Evolutionary conservation across 2,797 vertebrate genomes (phyloP).

Genomic region (Zalophus californianus): DNA sequence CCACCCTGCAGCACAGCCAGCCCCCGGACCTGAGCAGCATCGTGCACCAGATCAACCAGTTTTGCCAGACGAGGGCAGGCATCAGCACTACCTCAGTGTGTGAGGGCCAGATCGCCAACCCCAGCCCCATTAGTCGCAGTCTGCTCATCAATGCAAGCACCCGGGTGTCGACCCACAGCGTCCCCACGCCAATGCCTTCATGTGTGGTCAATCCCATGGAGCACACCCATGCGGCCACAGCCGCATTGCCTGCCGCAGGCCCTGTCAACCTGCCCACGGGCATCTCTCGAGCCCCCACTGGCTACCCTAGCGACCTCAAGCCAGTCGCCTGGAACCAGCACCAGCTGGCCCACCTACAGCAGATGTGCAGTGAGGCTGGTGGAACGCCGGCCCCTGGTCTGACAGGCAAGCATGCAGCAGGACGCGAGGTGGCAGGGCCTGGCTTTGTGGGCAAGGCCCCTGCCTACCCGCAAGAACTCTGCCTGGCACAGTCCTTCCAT

Average conservation of each 20-base stretch:
- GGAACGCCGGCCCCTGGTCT: slow-evolving; percentile 89
- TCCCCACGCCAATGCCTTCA: slow-evolving; percentile 91
- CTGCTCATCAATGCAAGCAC: slow-evolving; percentile 99
- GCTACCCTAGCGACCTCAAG: slow-evolving; percentile 94
- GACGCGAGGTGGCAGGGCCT: slow-evolving; percentile 90
- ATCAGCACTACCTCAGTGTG: slow-evolving; percentile 97
- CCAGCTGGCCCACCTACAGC: slow-evolving; percentile 95
- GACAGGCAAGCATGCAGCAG: slow-evolving; percentile 92
- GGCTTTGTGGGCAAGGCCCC: slow-evolving; percentile 94
- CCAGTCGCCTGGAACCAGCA: slow-evolving; percentile 97
- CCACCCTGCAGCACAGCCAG: slow-evolving; percentile 95
- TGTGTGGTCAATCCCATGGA: slow-evolving; percentile 93
- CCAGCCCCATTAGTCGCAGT: slow-evolving; percentile 99
- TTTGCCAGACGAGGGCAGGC: slow-evolving; percentile 98
- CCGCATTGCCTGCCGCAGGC: slow-evolving; percentile 90
- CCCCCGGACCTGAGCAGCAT: slow-evolving; percentile 98
- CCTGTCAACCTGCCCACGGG: slow-evolving; percentile 89
- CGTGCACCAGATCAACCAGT: slow-evolving; percentile 99
- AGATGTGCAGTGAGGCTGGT: slow-evolving; percentile 93
- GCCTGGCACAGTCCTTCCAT: slow-evolving; percentile 96
- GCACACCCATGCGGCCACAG: slow-evolving; percentile 90
- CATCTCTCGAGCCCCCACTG: slow-evolving; percentile 94
- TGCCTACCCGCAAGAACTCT: slow-evolving; percentile 96
- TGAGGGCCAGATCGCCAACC: slow-evolving; percentile 99
- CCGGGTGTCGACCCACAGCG: slow-evolving; percentile 96